Base-by-base conservation (phyloP, 2,888 invertebrate genomes). In the Drosophila meridionalis region DNA sequence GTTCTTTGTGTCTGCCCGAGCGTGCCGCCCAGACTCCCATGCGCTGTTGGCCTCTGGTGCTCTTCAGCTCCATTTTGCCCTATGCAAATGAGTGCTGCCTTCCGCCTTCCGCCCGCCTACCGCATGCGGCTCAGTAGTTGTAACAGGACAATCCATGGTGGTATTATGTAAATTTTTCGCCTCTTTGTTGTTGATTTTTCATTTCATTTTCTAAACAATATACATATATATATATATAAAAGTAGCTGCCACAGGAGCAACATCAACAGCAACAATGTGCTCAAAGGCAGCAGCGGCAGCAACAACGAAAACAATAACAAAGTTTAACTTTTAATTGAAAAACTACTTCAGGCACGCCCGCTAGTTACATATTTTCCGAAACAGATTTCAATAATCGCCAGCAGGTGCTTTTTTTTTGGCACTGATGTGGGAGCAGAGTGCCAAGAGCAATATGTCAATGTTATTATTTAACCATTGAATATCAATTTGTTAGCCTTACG, bases 291-390 rank as follows among this genome's bases (percentile, higher is more conserved):
- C 14, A 30, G 28, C 14, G 5, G 48, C 30, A 7, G 30, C 48
- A 66, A 47, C 50, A 50, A 9, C 32, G 11, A 20, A n/a, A 52
- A 11, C 58, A 52, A 47, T 61, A 66, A 61, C 68, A 68, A 72
- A 58, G 73, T 80, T 78, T 12, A 83, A 76, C 76, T 78, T 80
- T 82, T 80, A 81, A 83, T 78, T 83, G 83, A 80, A 83, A 83
- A 80, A 77, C 72, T 83, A 74, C 71, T 56, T 74, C 53, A 66
- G 69, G 57, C 61, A 69, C 68, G 65, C 58, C 72, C 59, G n/a
- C 50, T 45, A 53, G 56, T 50, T 55, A 52, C 20, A 56, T 14
- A 61, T 52, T 68, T 52, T 71, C 14, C 14, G 50, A 76, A 82
- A 63, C 69, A 42, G 65, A 63, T 79, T 82, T 67, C 48, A 72